Conservation (phyloP, 2,797 vertebrate species). For the Hypotaenidia okinawae region DNA sequence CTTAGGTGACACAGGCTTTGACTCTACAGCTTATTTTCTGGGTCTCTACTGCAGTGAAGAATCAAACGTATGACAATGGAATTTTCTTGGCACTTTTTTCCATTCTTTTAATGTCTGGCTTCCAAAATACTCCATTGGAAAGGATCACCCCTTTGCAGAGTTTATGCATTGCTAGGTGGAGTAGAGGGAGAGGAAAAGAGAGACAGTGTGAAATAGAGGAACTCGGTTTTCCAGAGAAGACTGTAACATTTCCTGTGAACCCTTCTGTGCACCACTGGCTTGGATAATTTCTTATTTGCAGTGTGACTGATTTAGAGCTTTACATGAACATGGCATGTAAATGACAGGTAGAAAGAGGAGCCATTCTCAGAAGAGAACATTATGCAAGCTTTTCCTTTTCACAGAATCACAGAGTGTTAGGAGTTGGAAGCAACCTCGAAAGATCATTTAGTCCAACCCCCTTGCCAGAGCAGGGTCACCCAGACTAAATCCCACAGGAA, state of each 20-base stretch:
- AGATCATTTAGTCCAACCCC: too few species aligned
- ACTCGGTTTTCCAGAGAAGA: not conserved
- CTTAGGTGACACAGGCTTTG: not conserved
- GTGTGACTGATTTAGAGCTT: not conserved
- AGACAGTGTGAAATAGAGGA: not conserved
- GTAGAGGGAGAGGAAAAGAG: not conserved
- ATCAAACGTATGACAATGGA: not conserved
- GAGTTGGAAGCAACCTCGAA: too few species aligned
- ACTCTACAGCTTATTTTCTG: not conserved
- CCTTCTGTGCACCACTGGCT: not conserved
- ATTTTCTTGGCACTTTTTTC: not conserved
- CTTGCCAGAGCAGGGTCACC: too few species aligned
- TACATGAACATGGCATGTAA: not conserved
- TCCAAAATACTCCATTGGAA: not conserved
- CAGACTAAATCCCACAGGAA: too few species aligned
- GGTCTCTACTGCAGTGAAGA: not conserved
- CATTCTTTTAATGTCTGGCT: not conserved
- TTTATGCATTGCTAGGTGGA: not conserved
- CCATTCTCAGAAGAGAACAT: not conserved
- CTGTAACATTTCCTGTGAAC: not conserved
- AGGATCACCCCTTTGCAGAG: not conserved
- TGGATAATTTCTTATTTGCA: not conserved
- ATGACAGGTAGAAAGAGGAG: not conserved
- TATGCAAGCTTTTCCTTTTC: not conserved
- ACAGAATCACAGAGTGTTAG: not conserved